These are phyloP conservation scores for Drosophila kepulauana DNA, from an alignment of 1,140 invertebrate species.

Conservation along the genomic window DNA sequence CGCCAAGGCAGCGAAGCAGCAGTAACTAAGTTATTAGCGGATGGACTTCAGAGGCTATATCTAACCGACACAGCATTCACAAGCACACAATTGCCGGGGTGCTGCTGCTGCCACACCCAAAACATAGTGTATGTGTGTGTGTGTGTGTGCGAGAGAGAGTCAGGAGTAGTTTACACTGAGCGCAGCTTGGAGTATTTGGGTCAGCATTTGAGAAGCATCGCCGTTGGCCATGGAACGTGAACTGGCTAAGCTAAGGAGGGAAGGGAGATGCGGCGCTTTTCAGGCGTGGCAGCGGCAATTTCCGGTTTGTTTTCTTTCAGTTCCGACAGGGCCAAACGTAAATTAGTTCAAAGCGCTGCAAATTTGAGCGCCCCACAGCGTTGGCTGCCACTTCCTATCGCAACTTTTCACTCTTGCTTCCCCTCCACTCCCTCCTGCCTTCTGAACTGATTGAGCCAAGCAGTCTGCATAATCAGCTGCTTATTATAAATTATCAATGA, in stretches of 20 bases:
- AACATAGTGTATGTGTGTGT: constrained; percentile 6
- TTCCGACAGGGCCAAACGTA: constrained; percentile 71
- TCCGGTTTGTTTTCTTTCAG: constrained; percentile 75
- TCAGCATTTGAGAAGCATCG: constrained; percentile 55
- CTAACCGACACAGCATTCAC: constrained; percentile 11
- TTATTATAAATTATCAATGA: constrained; percentile 76
- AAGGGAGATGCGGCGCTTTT: not conserved
- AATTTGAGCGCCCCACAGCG: constrained; percentile 41
- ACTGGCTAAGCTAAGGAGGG: not conserved
- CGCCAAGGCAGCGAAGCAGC: constrained; percentile 49
- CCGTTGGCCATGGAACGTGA: constrained; percentile 29
- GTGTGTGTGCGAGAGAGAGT: constrained; percentile 25
- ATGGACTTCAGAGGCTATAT: constrained; percentile 39
- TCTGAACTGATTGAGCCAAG: constrained; percentile 32
- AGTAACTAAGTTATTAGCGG: constrained; percentile 75
- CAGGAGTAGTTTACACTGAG: constrained; percentile 9
- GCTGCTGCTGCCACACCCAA: constrained; percentile 24
- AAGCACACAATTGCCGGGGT: not conserved
- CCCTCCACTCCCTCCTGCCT: not conserved
- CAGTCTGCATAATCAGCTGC: constrained; percentile 63
- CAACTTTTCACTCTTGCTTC: not conserved
- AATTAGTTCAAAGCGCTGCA: constrained; percentile 77
- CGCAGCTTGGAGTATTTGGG: constrained; percentile 59
- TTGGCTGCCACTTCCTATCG: constrained; percentile 42
- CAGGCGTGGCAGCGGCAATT: constrained; percentile 68